Conservation (phyloP, 2,888 invertebrate species). For the Orchesella flavescens region DNA sequence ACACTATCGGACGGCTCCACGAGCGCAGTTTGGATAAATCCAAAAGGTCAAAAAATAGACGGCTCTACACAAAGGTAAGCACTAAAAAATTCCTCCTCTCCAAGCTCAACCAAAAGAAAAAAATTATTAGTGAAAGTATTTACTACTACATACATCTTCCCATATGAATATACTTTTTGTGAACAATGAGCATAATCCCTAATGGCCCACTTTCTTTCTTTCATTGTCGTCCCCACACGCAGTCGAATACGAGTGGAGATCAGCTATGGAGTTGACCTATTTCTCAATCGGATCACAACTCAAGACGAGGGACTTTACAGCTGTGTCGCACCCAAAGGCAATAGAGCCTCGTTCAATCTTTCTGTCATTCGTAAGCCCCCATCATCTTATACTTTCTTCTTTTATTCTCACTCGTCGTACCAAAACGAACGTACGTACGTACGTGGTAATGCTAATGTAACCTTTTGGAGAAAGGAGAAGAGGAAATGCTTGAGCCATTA, state of each 20-base stretch:
- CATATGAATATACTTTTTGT: neutral
- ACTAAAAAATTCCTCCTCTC: neutral
- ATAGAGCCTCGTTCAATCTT: conserved; percentile 69
- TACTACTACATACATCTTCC: neutral
- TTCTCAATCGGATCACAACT: conserved; percentile 70
- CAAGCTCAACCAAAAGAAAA: no score
- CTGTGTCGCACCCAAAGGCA: conserved; percentile 65
- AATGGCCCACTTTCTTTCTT: neutral
- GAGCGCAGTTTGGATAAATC: conserved; percentile 68
- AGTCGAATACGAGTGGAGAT: conserved; percentile 70
- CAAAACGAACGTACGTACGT: no score
- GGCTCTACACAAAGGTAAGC: conserved; percentile 64
- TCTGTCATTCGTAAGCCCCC: conserved; percentile 71
- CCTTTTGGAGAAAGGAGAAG: neutral
- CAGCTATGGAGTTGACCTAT: conserved; percentile 70
- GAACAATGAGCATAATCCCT: neutral
- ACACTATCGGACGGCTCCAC: conserved; percentile 65
- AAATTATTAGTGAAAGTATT: neutral
- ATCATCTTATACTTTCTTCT: conserved; percentile 22
- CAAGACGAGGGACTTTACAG: conserved; percentile 70
- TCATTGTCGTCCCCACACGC: conserved; percentile 6
- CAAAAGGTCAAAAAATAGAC: conserved; percentile 67
- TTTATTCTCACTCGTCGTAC: neutral
- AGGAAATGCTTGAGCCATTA: conserved; percentile 29
- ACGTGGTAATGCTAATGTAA: neutral